These are phyloP conservation scores for Semnopithecus entellus DNA, from an alignment of 2,113 vertebrate genomes.

Conservation along the genomic window DNA sequence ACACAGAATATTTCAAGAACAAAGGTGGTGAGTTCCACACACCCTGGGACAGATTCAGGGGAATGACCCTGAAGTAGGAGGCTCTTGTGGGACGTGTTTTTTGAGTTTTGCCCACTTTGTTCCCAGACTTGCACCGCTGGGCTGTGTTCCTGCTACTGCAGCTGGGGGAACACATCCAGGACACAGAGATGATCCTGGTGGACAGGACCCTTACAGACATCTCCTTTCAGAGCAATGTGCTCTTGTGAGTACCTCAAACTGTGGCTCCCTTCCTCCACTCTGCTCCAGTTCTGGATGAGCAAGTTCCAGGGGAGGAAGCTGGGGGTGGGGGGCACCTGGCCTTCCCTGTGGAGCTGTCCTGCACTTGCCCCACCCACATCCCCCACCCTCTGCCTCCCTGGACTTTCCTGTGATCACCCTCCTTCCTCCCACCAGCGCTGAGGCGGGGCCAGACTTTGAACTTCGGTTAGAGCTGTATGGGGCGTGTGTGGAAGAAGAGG, in stretches of 20 bases:
- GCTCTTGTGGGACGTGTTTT: too few relatives aligned
- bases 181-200: conserved; percentile 96
- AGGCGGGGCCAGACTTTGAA: conserved; percentile 91
- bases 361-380: neutral
- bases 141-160: conserved; percentile 95
- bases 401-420: neutral
- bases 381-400: neutral
- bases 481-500: conserved; percentile 92
- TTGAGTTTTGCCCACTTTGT: neutral
- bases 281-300: neutral
- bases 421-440: conserved; percentile 72
- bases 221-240: conserved; percentile 92
- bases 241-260: conserved; percentile 89
- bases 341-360: neutral
- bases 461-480: conserved; percentile 93
- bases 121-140: conserved; percentile 92
- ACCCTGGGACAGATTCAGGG: neutral
- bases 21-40: conserved; percentile 91
- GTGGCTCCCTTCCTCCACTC: neutral
- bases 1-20: conserved; percentile 97
- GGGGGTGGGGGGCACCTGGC: neutral
- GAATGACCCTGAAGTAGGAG: neutral
- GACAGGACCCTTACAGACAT: conserved; percentile 96
- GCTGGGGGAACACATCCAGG: conserved; percentile 93
- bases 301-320: neutral